Evolutionary conservation across 2,113 vertebrate species (phyloP), one percentile per base, ranked within the genome.

Genomic region (Zapus hudsonius): DNA sequence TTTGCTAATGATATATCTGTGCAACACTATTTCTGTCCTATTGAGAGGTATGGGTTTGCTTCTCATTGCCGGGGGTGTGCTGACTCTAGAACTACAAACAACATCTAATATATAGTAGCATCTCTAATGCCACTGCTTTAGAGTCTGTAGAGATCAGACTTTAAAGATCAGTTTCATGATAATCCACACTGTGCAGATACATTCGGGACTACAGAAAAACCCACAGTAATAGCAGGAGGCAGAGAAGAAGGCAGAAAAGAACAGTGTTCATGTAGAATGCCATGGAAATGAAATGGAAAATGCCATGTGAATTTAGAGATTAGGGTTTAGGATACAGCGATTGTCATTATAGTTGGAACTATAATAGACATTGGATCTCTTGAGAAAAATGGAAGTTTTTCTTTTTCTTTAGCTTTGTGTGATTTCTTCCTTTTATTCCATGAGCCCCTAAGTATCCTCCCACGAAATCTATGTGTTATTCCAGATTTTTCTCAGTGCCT

Each of bases 1-100:
- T 79, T 80, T 87, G 79, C 84, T 91, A 92, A 55, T 92, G 79
- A 97, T 92, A 42, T 69, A 38, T 38, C 63, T 80, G 23, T 40
- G 40, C 36, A 85, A 33, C 15, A 70, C 47, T 90, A 7, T 36
- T 93, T 92, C 59, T 79, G 1, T 75, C 2, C 3, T 83, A 7
- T 44, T 63, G 4, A 91, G 72, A 75, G 52, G 7, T 92, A 79
- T 61, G 5, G 87, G 12, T 84, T 67, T 84, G 40, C 92, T 93
- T 27, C 90, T 2, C 74, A 10, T 92, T 93, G 38, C 15, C 82
- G 74, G 81, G 36, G 9, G 23, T 29, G 13, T 90, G 70, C 13
- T 74, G 22, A 69, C 52, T 92, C 78, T 25, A 83, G 52, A 96
- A 47, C 40, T 87, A 31, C 40, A 70, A 33, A 31, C 3, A 69